Percentiles rank a stretch among this genome's conserved stretches.
Evolutionary conservation across 2,797 vertebrate genomes (phyloP).

Genomic region (Hemitrygon akajei): DNA sequence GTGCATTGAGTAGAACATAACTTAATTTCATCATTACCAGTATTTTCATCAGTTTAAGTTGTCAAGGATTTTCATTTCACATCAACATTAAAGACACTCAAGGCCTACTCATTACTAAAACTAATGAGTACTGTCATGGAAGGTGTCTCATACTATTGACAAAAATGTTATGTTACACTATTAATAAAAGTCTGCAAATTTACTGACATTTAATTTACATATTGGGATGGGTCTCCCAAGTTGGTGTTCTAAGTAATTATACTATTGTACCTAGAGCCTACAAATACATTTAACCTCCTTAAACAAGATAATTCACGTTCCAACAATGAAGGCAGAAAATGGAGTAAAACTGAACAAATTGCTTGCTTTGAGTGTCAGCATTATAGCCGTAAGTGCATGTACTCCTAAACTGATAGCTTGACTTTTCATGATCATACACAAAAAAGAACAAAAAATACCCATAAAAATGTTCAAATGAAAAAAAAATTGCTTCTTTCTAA

Average conservation of each 20-base stretch:
- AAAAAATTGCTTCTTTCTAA: neutral
- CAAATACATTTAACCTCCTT: neutral
- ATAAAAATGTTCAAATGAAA: neutral
- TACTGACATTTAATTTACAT: neutral
- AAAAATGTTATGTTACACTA: neutral
- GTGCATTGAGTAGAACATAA: neutral
- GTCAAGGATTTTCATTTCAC: slow-evolving; percentile 1
- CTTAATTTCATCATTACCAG: neutral
- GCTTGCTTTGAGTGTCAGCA: neutral
- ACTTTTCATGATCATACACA: neutral
- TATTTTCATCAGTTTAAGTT: neutral
- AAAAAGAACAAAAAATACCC: neutral
- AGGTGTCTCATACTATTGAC: neutral
- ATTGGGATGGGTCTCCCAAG: neutral
- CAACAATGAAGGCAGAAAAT: too few relatives aligned
- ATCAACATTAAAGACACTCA: neutral
- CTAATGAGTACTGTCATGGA: neutral
- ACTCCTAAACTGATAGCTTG: neutral
- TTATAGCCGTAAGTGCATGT: neutral
- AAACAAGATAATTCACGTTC: neutral
- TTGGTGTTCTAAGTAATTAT: neutral
- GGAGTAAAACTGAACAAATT: neutral
- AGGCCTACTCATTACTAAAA: too few relatives aligned
- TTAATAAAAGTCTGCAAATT: neutral
- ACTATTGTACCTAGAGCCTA: neutral